phyloP scores from a whole-genome alignment of 2,797 vertebrate genomes.

The Dicrostonyx torquatus region DNA sequence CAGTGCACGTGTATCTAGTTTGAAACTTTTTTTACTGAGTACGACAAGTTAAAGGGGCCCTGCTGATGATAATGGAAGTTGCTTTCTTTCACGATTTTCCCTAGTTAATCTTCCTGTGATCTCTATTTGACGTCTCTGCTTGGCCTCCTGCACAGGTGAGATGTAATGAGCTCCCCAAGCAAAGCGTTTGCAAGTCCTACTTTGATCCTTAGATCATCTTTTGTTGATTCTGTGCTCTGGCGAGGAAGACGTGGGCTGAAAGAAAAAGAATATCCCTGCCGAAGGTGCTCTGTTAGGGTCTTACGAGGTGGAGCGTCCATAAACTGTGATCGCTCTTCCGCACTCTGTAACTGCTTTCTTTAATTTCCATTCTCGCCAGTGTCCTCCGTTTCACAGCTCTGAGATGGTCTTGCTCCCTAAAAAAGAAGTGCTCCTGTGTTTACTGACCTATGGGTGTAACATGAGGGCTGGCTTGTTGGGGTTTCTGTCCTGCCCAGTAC shows the following conservation, averaged over 20 bases:
- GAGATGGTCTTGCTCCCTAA: slow-evolving; percentile 41
- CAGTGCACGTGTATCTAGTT: neutral
- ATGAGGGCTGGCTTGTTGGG: too few species aligned
- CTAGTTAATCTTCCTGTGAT: slow-evolving; percentile 76
- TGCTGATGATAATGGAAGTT: slow-evolving; percentile 62
- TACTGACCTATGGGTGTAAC: slow-evolving; percentile 60
- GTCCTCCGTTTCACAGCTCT: slow-evolving; percentile 37
- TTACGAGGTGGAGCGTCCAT: slow-evolving; percentile 55
- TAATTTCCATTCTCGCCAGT: slow-evolving; percentile 65
- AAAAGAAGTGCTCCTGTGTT: slow-evolving; percentile 37
- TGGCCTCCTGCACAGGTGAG: slow-evolving; percentile 54
- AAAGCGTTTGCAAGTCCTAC: slow-evolving; percentile 64
- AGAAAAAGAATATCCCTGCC: neutral
- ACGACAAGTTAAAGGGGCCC: neutral
- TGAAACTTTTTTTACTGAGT: slow-evolving; percentile 63
- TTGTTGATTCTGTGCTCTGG: slow-evolving; percentile 54
- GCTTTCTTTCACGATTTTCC: slow-evolving; percentile 72
- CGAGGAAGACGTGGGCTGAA: slow-evolving; percentile 53
- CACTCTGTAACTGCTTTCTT: slow-evolving; percentile 61
- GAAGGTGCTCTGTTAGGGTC: slow-evolving; percentile 61
- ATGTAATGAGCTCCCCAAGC: slow-evolving; percentile 63
- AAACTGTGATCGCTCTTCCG: slow-evolving; percentile 71
- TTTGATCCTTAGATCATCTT: slow-evolving; percentile 57
- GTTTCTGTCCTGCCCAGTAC: too few species aligned
- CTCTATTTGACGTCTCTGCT: slow-evolving; percentile 57